These are phyloP conservation scores for Holothuria glaberrima DNA, from an alignment of 35 echinoderm and acorn worm genomes.

Conservation along the genomic window DNA sequence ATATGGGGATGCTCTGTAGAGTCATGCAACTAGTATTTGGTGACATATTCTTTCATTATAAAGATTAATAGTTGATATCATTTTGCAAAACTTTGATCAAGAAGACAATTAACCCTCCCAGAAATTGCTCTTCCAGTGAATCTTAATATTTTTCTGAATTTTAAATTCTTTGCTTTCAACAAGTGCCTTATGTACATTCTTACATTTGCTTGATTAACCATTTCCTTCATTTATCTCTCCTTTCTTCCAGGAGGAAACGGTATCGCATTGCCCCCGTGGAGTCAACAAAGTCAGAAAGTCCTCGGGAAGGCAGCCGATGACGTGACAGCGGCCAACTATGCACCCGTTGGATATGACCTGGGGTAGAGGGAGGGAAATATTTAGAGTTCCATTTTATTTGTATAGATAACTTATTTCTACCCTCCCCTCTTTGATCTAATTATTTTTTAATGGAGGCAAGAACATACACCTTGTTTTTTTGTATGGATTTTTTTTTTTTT, in stretches of 20 bases:
- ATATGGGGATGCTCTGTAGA: too few relatives aligned
- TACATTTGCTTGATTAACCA: neutral
- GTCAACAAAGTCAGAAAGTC: slow-evolving; percentile 14
- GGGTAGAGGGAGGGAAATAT: neutral
- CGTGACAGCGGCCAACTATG: neutral
- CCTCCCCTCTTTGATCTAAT: neutral
- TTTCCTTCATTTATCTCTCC: slow-evolving; percentile 23
- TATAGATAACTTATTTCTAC: slow-evolving; percentile 56
- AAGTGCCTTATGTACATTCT: neutral
- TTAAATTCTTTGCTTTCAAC: too few relatives aligned
- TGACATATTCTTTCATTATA: too few relatives aligned
- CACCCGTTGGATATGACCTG: neutral
- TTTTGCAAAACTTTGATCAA: too few relatives aligned
- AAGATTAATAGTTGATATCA: too few relatives aligned
- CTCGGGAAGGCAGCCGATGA: neutral
- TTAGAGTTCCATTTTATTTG: slow-evolving; percentile 11
- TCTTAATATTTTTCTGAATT: too few relatives aligned
- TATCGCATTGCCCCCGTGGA: slow-evolving; percentile 64
- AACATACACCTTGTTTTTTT: slow-evolving; percentile 42
- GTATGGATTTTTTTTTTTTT: slow-evolving; percentile 27
- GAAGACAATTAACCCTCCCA: too few relatives aligned
- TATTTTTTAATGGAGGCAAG: slow-evolving; percentile 2
- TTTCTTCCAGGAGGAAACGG: slow-evolving; percentile 66
- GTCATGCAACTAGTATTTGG: too few relatives aligned
- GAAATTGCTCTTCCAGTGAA: too few relatives aligned